Evolutionary conservation across 2,888 invertebrate species (phyloP), one percentile per base, ranked within the genome.

Genomic region (Cacoxenus indagator): DNA sequence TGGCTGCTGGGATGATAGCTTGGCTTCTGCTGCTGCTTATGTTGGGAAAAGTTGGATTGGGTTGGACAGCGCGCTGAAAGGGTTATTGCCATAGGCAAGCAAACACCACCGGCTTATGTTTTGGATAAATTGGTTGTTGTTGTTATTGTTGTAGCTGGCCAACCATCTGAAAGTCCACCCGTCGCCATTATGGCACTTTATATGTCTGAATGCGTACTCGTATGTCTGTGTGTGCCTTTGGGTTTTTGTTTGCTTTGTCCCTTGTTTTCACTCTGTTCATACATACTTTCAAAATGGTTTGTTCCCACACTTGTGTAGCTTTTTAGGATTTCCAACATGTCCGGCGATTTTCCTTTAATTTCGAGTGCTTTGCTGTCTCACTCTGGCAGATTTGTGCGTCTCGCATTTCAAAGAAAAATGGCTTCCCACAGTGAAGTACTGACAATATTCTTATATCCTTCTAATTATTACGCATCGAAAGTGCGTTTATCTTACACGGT

Each of bases 41-140:
- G n/a, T n/a, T n/a, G 31, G 9, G 9, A 31, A 11, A 8, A 37
- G 37, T 37, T 37, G 8, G 37, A 37, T 6, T 48, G 72, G 69
- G 67, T 69, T 71, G 74, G 70, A 37, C 72, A 70, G 75, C 64
- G 26, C 70, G 70, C 69, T 70, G 71, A 77, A 85, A 84, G 85
- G 85, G 84, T 85, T 85, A 84, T 82, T 85, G 81, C 84, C 77
- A 78, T 70, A 77, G 78, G 82, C 81, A 74, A 78, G 72, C 76
- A 85, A 84, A 84, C 83, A 85, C 85, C 85, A 85, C 84, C 84
- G 81, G 82, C 84, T 67, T 54, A 46, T 67, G 67, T 69, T 64
- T 69, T 70, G 64, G 59, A 14, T 54, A 31, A 54, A 48, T 29
- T 37, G 2, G 37, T 4, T 29, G 55, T 14, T 55, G 57, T 14